These are phyloP conservation scores for Leptinotarsa lineolata DNA, from an alignment of 1,140 invertebrate genomes.

Conservation along the genomic window DNA sequence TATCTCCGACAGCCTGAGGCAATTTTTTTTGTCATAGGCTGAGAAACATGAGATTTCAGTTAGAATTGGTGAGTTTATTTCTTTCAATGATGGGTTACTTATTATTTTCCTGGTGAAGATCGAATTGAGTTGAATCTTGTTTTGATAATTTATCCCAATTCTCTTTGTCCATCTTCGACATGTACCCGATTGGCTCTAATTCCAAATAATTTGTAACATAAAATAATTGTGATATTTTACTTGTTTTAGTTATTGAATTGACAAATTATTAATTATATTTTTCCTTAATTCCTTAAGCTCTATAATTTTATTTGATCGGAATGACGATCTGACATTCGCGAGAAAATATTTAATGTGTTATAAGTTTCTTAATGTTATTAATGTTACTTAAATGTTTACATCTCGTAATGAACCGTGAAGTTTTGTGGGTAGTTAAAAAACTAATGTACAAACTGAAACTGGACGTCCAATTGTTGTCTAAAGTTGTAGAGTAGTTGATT, in stretches of 20 bases:
- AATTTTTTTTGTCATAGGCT: too few relatives aligned
- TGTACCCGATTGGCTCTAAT: constrained; percentile 13
- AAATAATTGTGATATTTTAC: constrained; percentile 18
- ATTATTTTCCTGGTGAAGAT: too few relatives aligned
- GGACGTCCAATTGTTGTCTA: constrained; percentile 36
- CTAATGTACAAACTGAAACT: constrained; percentile 31
- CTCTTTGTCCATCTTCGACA: neutral
- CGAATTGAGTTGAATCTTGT: neutral
- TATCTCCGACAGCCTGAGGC: too few relatives aligned
- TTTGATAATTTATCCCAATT: neutral
- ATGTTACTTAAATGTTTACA: constrained; percentile 24
- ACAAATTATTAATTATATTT: constrained; percentile 13
- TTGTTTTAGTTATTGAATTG: constrained; percentile 6
- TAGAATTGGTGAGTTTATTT: too few relatives aligned
- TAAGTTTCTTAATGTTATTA: constrained; percentile 12
- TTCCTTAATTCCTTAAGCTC: neutral
- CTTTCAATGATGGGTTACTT: too few relatives aligned
- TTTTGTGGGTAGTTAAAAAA: constrained; percentile 25
- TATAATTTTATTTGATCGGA: constrained; percentile 4
- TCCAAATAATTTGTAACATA: constrained; percentile 18
- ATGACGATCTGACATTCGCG: neutral
- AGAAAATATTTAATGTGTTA: constrained; percentile 5
- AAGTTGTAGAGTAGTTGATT: constrained; percentile 32
- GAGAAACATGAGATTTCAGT: too few relatives aligned
- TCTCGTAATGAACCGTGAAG: constrained; percentile 21